Base-by-base conservation (phyloP, 1,140 invertebrate genomes). In the Onthophagus taurus region DNA sequence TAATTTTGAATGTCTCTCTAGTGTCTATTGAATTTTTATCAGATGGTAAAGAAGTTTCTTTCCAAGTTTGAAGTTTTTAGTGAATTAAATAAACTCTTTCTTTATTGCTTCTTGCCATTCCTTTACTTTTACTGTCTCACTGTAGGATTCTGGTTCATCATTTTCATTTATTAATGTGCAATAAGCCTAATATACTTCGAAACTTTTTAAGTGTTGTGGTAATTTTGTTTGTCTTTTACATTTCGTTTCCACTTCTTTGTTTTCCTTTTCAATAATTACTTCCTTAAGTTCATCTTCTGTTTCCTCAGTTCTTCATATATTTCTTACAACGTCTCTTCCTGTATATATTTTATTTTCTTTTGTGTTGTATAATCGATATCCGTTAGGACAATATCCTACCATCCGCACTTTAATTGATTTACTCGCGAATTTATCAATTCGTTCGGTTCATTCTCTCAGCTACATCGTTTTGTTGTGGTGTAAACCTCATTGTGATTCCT, bases 401-500 rank as follows among this genome's bases (percentile, higher is more conserved):
- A 56, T 45, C 5, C 44, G 48, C n/a, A 19, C 34, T 23, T 42
- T 45, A 14, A 45, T 42, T 21, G 44, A 23, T 43, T 50, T 53
- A 9, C 30, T 4, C 35, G 38, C 31, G 12, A 56, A 53, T 34
- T 58, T 59, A 6, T 41, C 62, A 29, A 12, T 67, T 37, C 2
- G 59, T 63, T 14, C 64, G 50, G 51, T 70, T 71, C 20, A 51
- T 51, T 24, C 59, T 30, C 42, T 70, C 66, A 4, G 64, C 58
- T 9, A 67, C 49, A 3, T 67, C 66, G 52, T 72, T 70, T 50
- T 69, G 63, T 44, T 68, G 53, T 13, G 67, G 64, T 9, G 56
- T 63, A 42, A 65, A 58, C 21, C 31, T 48, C 31, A 60, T 54
- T 2, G 62, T 64, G 33, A 44, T 57, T 1, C 52, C 36, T 44